Evolutionary conservation across 2,113 vertebrate genomes (phyloP).

Genomic region (Phrynocephalus versicolor): DNA sequence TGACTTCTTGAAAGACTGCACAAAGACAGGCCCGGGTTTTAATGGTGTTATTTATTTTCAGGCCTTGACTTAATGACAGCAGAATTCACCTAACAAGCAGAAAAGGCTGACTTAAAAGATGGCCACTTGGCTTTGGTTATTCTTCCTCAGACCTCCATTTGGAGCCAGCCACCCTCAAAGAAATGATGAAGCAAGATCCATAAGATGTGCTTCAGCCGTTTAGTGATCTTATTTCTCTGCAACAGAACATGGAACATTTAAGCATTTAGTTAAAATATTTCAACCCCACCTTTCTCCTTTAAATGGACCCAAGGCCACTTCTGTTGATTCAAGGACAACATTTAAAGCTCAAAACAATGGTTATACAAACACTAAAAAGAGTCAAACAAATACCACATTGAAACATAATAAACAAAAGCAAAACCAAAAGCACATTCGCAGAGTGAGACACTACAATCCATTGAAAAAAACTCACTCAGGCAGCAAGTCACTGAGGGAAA

Average conservation of each 20-base stretch:
- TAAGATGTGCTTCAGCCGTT: not conserved
- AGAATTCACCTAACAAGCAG: conserved; percentile 10
- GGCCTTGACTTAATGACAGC: conserved; percentile 37
- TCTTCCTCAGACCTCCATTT: not conserved
- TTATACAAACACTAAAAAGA: no score
- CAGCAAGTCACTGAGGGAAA: no score
- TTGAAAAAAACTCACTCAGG: no score
- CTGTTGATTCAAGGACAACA: no score
- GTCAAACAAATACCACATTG: no score
- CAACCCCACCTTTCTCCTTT: no score
- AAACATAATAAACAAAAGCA: no score
- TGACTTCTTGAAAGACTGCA: conserved; percentile 33
- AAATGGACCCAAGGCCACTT: no score
- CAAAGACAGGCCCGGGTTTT: conserved; percentile 41
- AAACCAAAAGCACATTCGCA: no score
- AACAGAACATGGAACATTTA: conserved; percentile 3
- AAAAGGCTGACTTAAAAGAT: conserved; percentile 38
- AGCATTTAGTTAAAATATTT: no score
- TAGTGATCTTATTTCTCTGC: conserved; percentile 43
- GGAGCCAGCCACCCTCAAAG: conserved; percentile 33
- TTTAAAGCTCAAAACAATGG: no score
- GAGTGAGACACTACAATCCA: no score
- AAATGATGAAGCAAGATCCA: conserved; percentile 40
- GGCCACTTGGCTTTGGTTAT: conserved; percentile 31
- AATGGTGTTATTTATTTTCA: conserved; percentile 43